Evolutionary conservation across 1,140 invertebrate species (phyloP), one percentile per base, ranked within the genome.

Genomic region (Schmidtea mediterranea): DNA sequence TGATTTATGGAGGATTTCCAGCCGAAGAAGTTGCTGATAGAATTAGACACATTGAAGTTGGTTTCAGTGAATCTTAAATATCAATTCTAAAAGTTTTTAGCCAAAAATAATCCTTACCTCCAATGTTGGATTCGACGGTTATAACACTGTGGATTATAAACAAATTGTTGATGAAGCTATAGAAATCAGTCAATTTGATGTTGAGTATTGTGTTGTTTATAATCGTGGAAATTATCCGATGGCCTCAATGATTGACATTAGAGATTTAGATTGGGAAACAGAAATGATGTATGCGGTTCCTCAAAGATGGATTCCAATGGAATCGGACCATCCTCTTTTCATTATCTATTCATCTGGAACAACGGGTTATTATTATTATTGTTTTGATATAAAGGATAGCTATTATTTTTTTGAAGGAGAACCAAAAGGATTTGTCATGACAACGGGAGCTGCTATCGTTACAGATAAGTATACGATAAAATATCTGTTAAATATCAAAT

Each of bases 311-410:
- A 77, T 86, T 2, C 72, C 82, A 0, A 75, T 87, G 0, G 75
- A 80, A 55, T 76, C 83, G 9, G 83, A 80, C 56, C 78, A 89
- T 55, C 79, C 83, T 0, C 62, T 87, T 2, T 92, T 89, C 56
- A 77, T 92, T 50, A 66, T 92, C 0, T 89, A 92, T 58, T 90
- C 84, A 1, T 89, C 82, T 2, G 83, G 82, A 48, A 82, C 80
- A 10, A 82, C 80, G 51, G 77, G 77, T 68, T 58, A 48, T 65
- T 64, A 6, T n/a, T n/a, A 67, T 67, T 57, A 62, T 62, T 16
- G 45, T 18, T 40, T 52, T 21, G 5, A 21, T 43, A 13, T 3
- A 6, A 32, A 6, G 26, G 5, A 32, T 10, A 32, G 10, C 3
- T 32, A 6, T 32, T 32, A 32, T 6, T 32, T 32, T 32, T 6